These are phyloP conservation scores for Pangasius sanitwongsei DNA, from an alignment of 2,797 vertebrate species.

Conservation along the genomic window DNA sequence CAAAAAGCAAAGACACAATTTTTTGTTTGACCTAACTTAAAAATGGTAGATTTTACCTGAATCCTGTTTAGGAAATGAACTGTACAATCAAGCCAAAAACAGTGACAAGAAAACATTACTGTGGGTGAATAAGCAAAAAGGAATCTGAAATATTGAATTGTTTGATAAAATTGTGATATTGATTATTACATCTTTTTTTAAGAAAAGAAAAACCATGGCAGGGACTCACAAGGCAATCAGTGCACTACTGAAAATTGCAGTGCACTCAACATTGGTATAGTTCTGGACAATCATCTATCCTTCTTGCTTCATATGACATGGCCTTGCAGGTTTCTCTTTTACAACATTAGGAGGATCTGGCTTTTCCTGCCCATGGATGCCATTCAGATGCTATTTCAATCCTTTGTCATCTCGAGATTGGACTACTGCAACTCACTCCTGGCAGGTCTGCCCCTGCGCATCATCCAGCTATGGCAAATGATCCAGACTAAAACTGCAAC, in stretches of 20 bases:
- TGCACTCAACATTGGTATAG: neutral
- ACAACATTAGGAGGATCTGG: neutral
- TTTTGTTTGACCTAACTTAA: neutral
- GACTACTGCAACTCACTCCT: neutral
- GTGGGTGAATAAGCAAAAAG: neutral
- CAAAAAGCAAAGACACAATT: too few relatives aligned
- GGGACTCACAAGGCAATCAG: neutral
- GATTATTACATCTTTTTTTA: neutral
- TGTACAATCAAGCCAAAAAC: neutral
- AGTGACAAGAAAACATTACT: conserved; percentile 2
- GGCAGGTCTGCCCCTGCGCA: neutral
- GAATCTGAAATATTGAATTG: neutral
- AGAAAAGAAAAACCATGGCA: neutral
- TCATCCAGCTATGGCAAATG: neutral
- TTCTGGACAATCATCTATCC: neutral
- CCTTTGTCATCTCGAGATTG: neutral
- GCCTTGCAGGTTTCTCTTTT: neutral
- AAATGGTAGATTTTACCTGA: neutral
- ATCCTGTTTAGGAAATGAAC: neutral
- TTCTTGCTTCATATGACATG: neutral
- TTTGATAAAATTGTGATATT: neutral
- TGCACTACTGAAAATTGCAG: neutral
- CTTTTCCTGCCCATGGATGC: neutral
- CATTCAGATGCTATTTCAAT: neutral
- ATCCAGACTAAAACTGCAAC: neutral